Conservation (phyloP, 2,797 vertebrate species). For the Psittacula echo region DNA sequence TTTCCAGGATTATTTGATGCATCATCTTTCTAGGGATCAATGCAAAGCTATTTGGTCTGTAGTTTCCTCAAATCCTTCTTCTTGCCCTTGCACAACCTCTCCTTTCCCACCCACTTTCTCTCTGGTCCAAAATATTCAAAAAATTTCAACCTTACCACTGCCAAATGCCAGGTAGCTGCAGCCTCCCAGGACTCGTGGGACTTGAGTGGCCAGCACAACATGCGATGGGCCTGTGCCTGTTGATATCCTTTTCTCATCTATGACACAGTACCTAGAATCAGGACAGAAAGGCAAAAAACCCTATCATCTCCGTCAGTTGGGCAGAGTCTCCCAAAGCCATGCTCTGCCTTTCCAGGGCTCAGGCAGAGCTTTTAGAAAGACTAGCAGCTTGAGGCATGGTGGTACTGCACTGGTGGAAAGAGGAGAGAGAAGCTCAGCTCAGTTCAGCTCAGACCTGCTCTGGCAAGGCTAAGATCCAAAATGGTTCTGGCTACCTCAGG, state of each 20-base stretch:
- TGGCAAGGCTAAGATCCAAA: background rate
- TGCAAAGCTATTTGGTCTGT: background rate
- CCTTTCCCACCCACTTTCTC: background rate
- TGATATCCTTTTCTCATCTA: background rate
- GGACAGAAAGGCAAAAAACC: background rate
- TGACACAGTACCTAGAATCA: background rate
- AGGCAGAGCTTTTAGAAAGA: background rate
- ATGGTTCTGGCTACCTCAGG: background rate
- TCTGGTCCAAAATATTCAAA: background rate
- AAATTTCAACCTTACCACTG: background rate
- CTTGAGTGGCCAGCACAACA: background rate
- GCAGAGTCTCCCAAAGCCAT: background rate
- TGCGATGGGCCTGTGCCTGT: background rate
- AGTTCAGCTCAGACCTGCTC: background rate
- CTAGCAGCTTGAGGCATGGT: background rate
- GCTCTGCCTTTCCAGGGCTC: background rate
- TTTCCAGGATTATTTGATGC: background rate
- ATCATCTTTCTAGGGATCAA: background rate
- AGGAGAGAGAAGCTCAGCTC: background rate
- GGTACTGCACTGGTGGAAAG: background rate
- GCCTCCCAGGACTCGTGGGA: background rate
- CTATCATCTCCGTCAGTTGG: background rate
- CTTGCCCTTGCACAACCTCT: background rate
- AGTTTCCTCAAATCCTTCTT: background rate
- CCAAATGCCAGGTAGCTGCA: background rate